phyloP scores from a whole-genome alignment of 2,113 vertebrate species.

The Ailuropoda melanoleuca region DNA sequence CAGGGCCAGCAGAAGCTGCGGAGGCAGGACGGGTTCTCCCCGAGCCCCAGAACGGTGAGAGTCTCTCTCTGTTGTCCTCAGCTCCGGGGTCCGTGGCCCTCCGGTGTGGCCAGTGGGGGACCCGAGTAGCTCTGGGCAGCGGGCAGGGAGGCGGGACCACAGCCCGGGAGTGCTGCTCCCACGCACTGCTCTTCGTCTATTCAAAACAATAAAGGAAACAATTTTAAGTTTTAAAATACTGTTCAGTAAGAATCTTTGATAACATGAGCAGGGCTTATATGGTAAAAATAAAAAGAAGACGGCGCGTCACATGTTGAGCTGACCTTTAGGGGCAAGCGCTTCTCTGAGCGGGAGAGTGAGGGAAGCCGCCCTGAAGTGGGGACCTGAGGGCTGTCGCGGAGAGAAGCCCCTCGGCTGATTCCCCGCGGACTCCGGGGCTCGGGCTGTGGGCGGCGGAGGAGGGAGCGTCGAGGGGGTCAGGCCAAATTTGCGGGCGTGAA shows the following conservation, averaged over 20 bases:
- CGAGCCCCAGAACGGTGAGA: background rate
- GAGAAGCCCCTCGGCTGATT: no score
- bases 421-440: background rate
- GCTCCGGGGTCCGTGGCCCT: background rate
- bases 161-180: no score
- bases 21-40: background rate
- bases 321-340: background rate
- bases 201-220: background rate
- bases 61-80: no score
- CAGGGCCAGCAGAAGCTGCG: background rate
- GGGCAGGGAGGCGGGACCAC: background rate
- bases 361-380: no score
- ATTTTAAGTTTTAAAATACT: background rate
- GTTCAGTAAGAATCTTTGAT: background rate
- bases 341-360: no score
- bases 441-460: fast-evolving
- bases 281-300: background rate
- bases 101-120: background rate
- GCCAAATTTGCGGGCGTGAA: background rate
- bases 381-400: no score
- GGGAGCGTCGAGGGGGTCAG: background rate
- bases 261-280: background rate
- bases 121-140: background rate
- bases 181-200: fast-evolving
- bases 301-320: background rate